A percentile compares a stretch with the other conserved stretches of the same genome.
Evolutionary conservation across 2,888 invertebrate species (phyloP).

Genomic region (Siphonodentalium dalli): DNA sequence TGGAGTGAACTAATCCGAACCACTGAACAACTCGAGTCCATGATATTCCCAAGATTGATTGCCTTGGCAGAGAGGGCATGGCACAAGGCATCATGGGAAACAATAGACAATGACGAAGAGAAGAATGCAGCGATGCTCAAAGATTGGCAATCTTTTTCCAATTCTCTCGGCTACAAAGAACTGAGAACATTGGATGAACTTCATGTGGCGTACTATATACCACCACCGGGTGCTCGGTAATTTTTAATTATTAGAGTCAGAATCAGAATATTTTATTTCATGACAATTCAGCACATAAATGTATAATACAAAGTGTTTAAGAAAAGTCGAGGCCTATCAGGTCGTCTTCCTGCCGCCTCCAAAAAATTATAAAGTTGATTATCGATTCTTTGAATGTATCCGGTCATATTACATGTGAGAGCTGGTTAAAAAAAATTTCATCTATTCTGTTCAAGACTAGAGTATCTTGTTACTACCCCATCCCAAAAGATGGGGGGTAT

Average conservation of each 20-base stretch:
- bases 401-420: no score
- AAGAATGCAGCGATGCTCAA: constrained; percentile 22
- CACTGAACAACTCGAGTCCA: constrained; percentile 45
- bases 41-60: constrained; percentile 53
- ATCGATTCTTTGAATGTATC: no score
- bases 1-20: constrained; percentile 58
- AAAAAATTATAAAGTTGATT: no score
- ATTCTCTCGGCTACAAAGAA: constrained; percentile 51
- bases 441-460: no score
- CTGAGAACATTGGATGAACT: constrained; percentile 46
- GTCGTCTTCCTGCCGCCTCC: no score
- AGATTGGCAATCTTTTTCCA: constrained; percentile 58
- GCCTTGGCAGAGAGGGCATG: constrained; percentile 60
- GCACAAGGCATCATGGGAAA: constrained; percentile 59
- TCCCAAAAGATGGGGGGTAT: no score
- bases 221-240: constrained; percentile 58
- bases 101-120: constrained; percentile 25
- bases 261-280: no score
- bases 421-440: no score
- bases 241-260: neutral
- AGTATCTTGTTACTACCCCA: no score
- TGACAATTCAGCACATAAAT: no score
- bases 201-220: constrained; percentile 50
- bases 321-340: no score
- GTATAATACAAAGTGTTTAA: no score